Evolutionary conservation across 2,888 invertebrate genomes (phyloP).

Genomic region (Apocheima hispidaria): DNA sequence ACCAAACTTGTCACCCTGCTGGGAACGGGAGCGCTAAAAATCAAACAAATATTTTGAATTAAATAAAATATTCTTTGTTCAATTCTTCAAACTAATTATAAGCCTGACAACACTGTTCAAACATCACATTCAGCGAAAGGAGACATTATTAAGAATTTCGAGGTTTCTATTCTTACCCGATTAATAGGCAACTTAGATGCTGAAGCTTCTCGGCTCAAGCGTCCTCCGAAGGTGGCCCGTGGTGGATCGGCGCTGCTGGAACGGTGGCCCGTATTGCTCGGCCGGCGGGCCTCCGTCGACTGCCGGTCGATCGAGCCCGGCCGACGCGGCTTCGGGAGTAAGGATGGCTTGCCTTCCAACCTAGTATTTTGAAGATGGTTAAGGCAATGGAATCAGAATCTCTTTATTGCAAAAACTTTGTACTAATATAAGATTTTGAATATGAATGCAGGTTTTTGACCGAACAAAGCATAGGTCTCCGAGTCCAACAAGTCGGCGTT

Average conservation of each 20-base stretch:
- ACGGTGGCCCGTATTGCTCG: conserved; percentile 65
- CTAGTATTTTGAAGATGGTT: background rate
- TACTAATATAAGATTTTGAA: too few relatives aligned
- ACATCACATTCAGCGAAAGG: too few relatives aligned
- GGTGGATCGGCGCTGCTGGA: conserved; percentile 77
- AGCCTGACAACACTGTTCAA: too few relatives aligned
- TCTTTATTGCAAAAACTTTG: background rate
- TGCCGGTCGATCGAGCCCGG: conserved; percentile 72
- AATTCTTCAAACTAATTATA: too few relatives aligned
- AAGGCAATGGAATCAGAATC: background rate
- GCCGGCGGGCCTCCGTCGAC: conserved; percentile 68
- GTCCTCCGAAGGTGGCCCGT: conserved; percentile 61
- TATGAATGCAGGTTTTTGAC: too few relatives aligned
- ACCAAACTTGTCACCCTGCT: conserved; percentile 68
- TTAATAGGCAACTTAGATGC: conserved; percentile 69
- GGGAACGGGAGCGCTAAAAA: conserved; percentile 70
- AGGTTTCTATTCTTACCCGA: too few relatives aligned
- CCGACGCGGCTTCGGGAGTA: conserved; percentile 72
- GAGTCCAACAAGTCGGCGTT: too few relatives aligned
- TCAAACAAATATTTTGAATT: background rate
- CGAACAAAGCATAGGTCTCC: too few relatives aligned
- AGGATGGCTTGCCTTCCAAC: conserved; percentile 69
- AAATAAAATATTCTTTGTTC: too few relatives aligned
- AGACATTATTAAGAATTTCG: too few relatives aligned
- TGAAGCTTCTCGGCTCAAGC: conserved; percentile 73